These are phyloP conservation scores for Neostethus bicornis DNA, from an alignment of 2,797 vertebrate species.

Conservation along the genomic window DNA sequence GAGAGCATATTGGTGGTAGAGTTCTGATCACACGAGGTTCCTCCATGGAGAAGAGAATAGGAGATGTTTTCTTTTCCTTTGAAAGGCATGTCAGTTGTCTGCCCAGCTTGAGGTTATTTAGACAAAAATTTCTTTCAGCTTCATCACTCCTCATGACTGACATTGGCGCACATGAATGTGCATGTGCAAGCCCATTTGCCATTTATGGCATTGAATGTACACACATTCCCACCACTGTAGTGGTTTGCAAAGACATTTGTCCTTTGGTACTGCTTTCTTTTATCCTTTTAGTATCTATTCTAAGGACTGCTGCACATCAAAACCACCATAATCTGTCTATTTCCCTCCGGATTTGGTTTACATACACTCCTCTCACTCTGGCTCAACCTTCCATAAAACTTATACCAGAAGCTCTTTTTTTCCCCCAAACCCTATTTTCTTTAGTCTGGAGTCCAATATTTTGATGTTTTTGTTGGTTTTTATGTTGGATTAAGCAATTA, in stretches of 20 bases:
- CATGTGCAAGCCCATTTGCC: constrained; percentile 55
- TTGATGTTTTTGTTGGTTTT: constrained; percentile 17
- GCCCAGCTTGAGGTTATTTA: constrained; percentile 48
- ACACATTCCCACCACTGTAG: constrained; percentile 46
- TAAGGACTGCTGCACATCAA: constrained; percentile 70
- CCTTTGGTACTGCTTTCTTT: constrained; percentile 48
- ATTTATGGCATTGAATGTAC: constrained; percentile 35
- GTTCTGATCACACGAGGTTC: constrained; percentile 59
- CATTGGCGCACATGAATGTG: constrained; percentile 67
- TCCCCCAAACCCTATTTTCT: constrained; percentile 31
- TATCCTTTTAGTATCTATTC: constrained; percentile 66
- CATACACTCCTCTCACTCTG: constrained; percentile 24
- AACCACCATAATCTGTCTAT: constrained; percentile 74
- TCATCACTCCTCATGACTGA: constrained; percentile 69
- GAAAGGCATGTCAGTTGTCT: constrained; percentile 72
- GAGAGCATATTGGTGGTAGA: constrained; percentile 74
- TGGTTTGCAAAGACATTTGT: constrained; percentile 69
- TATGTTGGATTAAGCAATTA: constrained; percentile 27
- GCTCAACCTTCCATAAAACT: constrained; percentile 35
- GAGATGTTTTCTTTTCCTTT: constrained; percentile 73
- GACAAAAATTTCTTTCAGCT: constrained; percentile 58
- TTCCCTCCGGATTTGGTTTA: constrained; percentile 69
- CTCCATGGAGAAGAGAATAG: constrained; percentile 56
- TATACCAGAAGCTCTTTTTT: constrained; percentile 7
- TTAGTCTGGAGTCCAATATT: constrained; percentile 33